These are phyloP conservation scores for Pyralis farinalis DNA, from an alignment of 2,888 invertebrate genomes.

Conservation along the genomic window DNA sequence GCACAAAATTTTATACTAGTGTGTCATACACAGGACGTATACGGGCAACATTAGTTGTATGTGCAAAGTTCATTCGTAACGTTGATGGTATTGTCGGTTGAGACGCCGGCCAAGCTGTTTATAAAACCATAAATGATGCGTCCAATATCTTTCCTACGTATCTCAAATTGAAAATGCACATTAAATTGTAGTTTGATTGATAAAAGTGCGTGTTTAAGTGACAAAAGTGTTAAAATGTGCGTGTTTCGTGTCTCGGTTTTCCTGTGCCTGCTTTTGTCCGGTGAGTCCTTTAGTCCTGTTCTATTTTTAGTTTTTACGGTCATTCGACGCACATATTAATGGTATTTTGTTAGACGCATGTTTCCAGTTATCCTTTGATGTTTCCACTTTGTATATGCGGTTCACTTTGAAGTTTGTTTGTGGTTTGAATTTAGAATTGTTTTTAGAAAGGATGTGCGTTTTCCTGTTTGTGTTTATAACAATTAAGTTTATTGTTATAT, in stretches of 20 bases:
- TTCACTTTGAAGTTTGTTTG: constrained; percentile 1
- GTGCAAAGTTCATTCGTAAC: background rate
- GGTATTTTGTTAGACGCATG: constrained; percentile 47
- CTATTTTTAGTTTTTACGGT: constrained; percentile 68
- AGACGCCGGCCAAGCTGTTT: constrained; percentile 27
- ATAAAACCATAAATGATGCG: background rate
- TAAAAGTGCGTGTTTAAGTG: constrained; percentile 37
- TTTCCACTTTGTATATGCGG: constrained; percentile 6
- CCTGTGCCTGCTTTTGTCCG: constrained; percentile 57
- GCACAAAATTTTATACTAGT: constrained; percentile 31
- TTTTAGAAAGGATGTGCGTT: constrained; percentile 2
- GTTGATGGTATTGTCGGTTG: background rate
- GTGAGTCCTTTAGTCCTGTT: constrained; percentile 65
- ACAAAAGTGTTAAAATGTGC: constrained; percentile 58
- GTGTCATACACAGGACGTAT: constrained; percentile 30
- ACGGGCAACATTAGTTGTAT: background rate
- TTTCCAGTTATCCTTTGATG: constrained; percentile 36
- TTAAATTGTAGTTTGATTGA: constrained; percentile 14
- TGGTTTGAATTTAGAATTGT: constrained; percentile 1
- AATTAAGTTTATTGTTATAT: too few species aligned
- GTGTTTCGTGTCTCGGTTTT: constrained; percentile 48
- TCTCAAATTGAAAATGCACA: constrained; percentile 42
- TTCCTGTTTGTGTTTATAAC: background rate
- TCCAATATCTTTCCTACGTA: constrained; percentile 26
- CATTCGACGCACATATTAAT: constrained; percentile 63